phyloP scores from a whole-genome alignment of 2,888 invertebrate genomes.

The Megaustenia siamemsis region DNA sequence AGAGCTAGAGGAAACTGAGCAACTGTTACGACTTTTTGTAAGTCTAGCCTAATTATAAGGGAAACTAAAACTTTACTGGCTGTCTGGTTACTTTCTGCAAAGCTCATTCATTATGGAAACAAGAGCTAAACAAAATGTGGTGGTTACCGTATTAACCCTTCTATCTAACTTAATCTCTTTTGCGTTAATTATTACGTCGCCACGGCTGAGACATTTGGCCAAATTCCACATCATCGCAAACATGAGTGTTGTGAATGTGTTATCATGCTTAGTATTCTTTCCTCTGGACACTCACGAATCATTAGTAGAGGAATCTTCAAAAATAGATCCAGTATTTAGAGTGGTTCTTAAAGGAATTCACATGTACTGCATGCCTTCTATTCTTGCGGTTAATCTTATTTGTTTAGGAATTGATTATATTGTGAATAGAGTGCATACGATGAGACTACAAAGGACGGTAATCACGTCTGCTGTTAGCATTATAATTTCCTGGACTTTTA shows the following conservation, averaged over 20 bases:
- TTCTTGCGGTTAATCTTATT: slow-evolving; percentile 12
- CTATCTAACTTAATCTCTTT: slow-evolving; percentile 1
- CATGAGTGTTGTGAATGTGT: slow-evolving; percentile 6
- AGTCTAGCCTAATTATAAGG: no score
- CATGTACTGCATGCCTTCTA: slow-evolving; percentile 15
- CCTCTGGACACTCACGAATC: background rate
- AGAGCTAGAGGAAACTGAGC: no score
- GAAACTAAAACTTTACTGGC: no score
- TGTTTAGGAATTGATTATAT: slow-evolving; percentile 24
- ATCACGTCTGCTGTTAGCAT: slow-evolving; percentile 7
- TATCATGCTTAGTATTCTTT: slow-evolving; percentile 1
- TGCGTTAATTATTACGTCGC: background rate
- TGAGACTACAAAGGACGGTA: background rate
- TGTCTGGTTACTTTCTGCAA: no score
- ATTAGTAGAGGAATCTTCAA: background rate
- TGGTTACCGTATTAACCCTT: slow-evolving; percentile 10
- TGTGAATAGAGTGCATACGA: slow-evolving; percentile 1
- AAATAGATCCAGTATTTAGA: background rate
- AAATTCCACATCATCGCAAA: slow-evolving; percentile 28
- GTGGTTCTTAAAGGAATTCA: slow-evolving; percentile 21
- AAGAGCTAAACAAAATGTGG: slow-evolving; percentile 34
- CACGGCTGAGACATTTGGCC: background rate
- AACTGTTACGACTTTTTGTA: no score
- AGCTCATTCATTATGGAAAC: background rate
- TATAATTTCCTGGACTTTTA: slow-evolving; percentile 21